Evolutionary conservation across 2,888 invertebrate species (phyloP), one percentile per base, ranked within the genome.

Genomic region (Theretra japonica): DNA sequence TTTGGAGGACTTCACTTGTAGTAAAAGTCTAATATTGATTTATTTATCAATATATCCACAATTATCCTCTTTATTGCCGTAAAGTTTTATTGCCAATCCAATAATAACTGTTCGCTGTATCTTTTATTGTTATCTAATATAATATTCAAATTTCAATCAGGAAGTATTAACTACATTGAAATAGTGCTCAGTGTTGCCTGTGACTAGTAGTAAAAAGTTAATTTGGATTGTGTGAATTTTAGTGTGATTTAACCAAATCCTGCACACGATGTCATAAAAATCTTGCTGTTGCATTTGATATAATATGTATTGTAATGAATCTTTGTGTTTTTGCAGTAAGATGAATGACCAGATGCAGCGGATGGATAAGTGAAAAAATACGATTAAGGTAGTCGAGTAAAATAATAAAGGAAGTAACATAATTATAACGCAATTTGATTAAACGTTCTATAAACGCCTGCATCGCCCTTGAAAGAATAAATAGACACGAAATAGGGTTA

Each of bases 1-100:
- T 30, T 57, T 23, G 23, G 57, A 28, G 25, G 25, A 53, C 41
- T 65, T 53, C 50, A 50, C 28, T 68, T 15, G 65, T 65, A 68
- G 25, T 60, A 30, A 60, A 19, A 6, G 28, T 53, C 50, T 11
- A 53, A 53, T 53, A 68, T 53, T 7, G 15, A 25, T 48, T 25
- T 19, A 53, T n/a, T 5, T 53, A n/a, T 53, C 53, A 53, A 53
- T 53, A 53, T n/a, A n/a, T 53, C n/a, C n/a, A 53, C n/a, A n/a
- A n/a, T 53, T 53, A 53, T 53, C 53, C 4, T 19, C n/a, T 53
- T n/a, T 53, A 53, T 53, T 53, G 53, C 19, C 7, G 5, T 19
- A n/a, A 53, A 53, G 19, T 17, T 53, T 53, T 53, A 53, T 53
- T 41, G n/a, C n/a, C n/a, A 53, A n/a, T 53, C 53, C 19, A 53